Evolutionary conservation across 2,113 vertebrate genomes (phyloP), one percentile per base, ranked within the genome.

Genomic region (Dinomys branickii): DNA sequence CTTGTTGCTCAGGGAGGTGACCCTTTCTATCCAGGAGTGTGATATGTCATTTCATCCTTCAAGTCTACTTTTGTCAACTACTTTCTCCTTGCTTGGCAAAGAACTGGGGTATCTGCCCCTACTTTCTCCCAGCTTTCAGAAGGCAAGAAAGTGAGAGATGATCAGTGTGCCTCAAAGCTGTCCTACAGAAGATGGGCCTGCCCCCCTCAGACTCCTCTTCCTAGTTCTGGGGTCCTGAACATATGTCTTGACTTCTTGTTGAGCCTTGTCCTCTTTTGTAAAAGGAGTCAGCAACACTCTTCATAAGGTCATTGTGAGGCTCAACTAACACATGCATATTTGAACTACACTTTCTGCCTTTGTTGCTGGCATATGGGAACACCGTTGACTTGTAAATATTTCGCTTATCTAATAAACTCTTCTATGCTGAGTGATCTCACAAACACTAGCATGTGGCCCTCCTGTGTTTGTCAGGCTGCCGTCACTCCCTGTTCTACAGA

Each of bases 31-130:
- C n/a, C 41, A 52, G 35, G 6, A 88, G 5, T 30, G 22, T 22
- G 52, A 24, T 12, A 22, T 0, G 3, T 44, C 59, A 78, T 84
- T 35, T 35, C 47, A 10, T 56, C 56, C 41, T 38, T 73, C 63
- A 65, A 56, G 22, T 73, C 17, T 73, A 20, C 47, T 47, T 85
- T 41, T 24, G 35, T 73, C 26, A 75, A n/a, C 44, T n/a, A 7
- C n/a, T 88, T 83, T 78, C 63, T 82, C 38, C 44, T 80, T 80
- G 47, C 95, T 75, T 52, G 65, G 28, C 41, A 14, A n/a, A 65
- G 54, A 41, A 4, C 77, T 82, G 56, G 2, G 17, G 13, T 52
- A 0, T 33, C 77, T 75, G 8, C 80, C 2, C 6, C 13, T 30
- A 5, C 13, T 41, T 78, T 61, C 9, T 11, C 30, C 56, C 11